phyloP scores from a whole-genome alignment of 2,797 vertebrate genomes.

The Clarias fuscus region DNA sequence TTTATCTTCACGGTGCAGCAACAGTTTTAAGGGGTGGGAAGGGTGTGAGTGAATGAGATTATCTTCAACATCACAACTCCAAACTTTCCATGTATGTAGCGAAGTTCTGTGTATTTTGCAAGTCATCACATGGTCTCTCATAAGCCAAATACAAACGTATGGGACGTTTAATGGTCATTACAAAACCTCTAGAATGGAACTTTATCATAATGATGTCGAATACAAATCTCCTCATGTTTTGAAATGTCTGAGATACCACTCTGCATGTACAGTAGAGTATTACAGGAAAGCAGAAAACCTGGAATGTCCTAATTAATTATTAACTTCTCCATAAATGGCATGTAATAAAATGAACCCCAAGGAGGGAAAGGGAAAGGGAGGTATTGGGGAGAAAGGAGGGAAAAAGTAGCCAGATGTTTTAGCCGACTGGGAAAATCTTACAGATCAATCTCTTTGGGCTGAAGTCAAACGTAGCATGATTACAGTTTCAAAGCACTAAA shows the following conservation, averaged over 20 bases:
- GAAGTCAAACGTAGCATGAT: slow-evolving; percentile 38
- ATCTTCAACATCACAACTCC: slow-evolving; percentile 12
- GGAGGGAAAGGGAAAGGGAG: not conserved
- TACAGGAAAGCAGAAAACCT: not conserved
- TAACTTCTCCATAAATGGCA: not conserved
- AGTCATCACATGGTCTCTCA: not conserved
- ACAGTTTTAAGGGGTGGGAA: slow-evolving; percentile 40
- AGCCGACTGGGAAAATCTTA: slow-evolving; percentile 22
- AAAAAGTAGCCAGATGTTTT: slow-evolving; percentile 26
- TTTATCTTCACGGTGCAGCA: slow-evolving; percentile 46
- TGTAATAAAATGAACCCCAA: not conserved
- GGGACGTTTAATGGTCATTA: not conserved
- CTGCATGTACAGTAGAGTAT: not conserved
- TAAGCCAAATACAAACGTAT: not conserved
- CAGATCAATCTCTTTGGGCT: slow-evolving; percentile 23
- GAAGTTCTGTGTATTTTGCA: not conserved
- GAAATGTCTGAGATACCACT: not conserved
- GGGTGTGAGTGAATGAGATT: slow-evolving; percentile 40
- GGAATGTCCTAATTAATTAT: no score
- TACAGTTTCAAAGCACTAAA: slow-evolving; percentile 58
- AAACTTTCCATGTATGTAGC: not conserved
- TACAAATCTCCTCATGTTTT: not conserved
- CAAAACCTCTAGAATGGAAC: not conserved
- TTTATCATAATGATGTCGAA: not conserved
- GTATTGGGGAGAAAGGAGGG: no score